Conservation (phyloP, 1,140 invertebrate species). For the Chrysopa pallens region DNA sequence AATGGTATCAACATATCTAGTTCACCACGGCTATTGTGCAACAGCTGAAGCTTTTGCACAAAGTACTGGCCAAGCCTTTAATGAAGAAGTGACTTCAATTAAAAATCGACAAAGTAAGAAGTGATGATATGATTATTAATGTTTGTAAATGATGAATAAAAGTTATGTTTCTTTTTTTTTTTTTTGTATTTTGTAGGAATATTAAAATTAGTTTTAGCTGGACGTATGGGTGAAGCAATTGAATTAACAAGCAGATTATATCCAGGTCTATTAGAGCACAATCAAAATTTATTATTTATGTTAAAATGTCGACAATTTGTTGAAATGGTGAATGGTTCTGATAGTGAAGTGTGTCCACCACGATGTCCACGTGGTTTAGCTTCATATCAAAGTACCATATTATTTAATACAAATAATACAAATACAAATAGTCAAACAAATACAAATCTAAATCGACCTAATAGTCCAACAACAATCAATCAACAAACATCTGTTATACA, state of each 20-base stretch:
- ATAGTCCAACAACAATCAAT: constrained; percentile 30
- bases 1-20: constrained; percentile 92
- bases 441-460: too few relatives aligned
- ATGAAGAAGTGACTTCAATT: constrained; percentile 87
- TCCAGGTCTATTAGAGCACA: constrained; percentile 75
- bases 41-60: constrained; percentile 92
- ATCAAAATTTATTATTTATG: constrained; percentile 82
- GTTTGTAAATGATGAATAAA: constrained; percentile 1
- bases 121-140: too few relatives aligned
- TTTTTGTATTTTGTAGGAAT: too few relatives aligned
- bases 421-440: constrained; percentile 14
- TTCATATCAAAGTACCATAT: constrained; percentile 23
- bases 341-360: constrained; percentile 39
- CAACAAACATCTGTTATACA: constrained; percentile 57
- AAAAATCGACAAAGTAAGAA: constrained; percentile 90
- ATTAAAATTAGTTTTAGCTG: constrained; percentile 77
- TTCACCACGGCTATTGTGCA: constrained; percentile 93
- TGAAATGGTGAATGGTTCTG: constrained; percentile 79
- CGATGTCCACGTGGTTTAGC: constrained; percentile 10
- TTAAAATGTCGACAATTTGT: constrained; percentile 96
- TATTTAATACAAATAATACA: too few relatives aligned
- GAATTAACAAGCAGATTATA: constrained; percentile 74
- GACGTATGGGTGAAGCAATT: constrained; percentile 89
- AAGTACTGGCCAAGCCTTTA: constrained; percentile 75
- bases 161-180: too few relatives aligned